Base-by-base conservation (phyloP, 37 sponge, comb jelly and placozoan species). In the Axinella damicornis region DNA sequence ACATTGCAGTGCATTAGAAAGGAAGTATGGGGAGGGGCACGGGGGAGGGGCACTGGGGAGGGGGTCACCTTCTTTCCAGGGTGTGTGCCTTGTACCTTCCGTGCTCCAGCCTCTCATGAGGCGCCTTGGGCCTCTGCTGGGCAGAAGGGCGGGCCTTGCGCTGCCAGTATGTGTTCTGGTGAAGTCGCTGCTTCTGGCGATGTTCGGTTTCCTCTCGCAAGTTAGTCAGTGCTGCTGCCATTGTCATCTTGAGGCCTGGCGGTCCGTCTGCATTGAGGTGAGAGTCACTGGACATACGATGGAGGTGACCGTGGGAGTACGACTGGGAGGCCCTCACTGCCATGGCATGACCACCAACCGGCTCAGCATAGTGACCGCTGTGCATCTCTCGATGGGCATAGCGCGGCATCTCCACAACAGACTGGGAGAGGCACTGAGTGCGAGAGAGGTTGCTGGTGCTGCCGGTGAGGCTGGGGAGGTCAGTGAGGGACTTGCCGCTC, bases 401-500 rank as follows among this genome's bases (percentile, higher is more conserved):
- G 57, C 65, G 55, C 16, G 76, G 69, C 70, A 86, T 33, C 22
- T 86, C 79, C 2, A 59, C 60, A 53, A 79, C 81, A 27, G 87
- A 80, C 46, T 87, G 87, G 0, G 87, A 85, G 63, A 83, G 83
- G 53, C 20, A 71, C 31, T 83, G 79, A 24, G 76, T 22, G 40
- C 36, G 69, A 17, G 79, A 35, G 58, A 65, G 81, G 34, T 70
- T 78, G 32, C 21, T 59, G 38, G 36, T 74, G 54, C 57, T 71
- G 31, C 60, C 32, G 30, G 78, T 77, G 41, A 67, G 82, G 57
- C 25, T 24, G 59, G 36, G 33, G 27, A 77, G 57, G 77, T 82
- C 83, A 0, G 71, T 81, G 16, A 81, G 57, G 40, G 90, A 71
- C 60, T 85, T 78, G 30, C 71, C 64, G 34, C 53, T 57, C 53